Evolutionary conservation across 2,797 vertebrate genomes (phyloP).

Genomic region (Gymnothorax javanicus): DNA sequence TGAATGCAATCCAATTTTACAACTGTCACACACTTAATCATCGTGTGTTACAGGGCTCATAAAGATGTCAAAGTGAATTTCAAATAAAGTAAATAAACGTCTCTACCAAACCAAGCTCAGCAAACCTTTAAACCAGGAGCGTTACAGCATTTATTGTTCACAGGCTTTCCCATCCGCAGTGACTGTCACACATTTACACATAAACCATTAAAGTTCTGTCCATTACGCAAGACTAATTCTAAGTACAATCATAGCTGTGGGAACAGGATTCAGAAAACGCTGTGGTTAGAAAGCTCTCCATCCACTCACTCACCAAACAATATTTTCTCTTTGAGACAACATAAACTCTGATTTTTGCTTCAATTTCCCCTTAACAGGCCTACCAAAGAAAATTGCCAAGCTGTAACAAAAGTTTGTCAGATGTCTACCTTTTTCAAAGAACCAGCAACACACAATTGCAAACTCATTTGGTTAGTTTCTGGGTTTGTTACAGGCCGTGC

Average conservation of each 20-base stretch:
- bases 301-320: neutral
- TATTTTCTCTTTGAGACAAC: neutral
- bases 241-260: neutral
- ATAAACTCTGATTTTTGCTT: no score
- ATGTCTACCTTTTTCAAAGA: no score
- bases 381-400: no score
- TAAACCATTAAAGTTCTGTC: neutral
- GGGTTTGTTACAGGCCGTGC: no score
- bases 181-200: neutral
- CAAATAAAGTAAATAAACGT: neutral
- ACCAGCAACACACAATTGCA: no score
- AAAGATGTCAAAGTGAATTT: neutral
- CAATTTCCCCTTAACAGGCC: no score
- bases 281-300: neutral
- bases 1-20: neutral
- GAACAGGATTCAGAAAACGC: neutral
- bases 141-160: neutral
- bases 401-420: no score
- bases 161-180: neutral
- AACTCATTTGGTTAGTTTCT: no score
- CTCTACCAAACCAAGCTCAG: neutral
- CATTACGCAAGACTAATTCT: neutral
- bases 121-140: neutral
- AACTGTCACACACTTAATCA: neutral
- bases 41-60: neutral